Conservation (phyloP, 92 coral and sea anemone genomes). For the Paramuricea clavata region DNA sequence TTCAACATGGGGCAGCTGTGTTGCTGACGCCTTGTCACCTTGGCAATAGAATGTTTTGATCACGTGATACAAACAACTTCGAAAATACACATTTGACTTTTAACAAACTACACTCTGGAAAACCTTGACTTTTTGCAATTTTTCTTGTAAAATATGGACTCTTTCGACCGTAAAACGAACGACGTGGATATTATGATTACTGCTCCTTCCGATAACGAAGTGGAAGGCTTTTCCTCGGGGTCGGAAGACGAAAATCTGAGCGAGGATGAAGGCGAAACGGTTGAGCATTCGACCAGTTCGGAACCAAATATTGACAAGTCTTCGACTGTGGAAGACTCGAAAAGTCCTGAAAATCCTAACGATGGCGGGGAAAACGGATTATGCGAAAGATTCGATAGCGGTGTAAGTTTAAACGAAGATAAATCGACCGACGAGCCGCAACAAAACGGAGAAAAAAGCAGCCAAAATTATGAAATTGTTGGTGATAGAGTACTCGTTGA, state of each 20-base stretch:
- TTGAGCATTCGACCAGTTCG: not conserved
- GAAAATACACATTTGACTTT: not conserved
- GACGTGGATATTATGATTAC: constrained; percentile 35
- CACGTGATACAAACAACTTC: constrained; percentile 30
- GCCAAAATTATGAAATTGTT: constrained; percentile 29
- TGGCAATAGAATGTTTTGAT: constrained; percentile 47
- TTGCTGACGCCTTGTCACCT: constrained; percentile 6
- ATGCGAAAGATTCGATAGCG: constrained; percentile 18
- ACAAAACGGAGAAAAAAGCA: not conserved
- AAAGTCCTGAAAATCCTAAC: not conserved
- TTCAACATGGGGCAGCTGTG: not conserved
- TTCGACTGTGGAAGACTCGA: not conserved
- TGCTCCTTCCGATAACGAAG: constrained; percentile 46
- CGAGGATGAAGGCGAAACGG: not conserved
- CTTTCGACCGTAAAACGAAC: constrained; percentile 3
- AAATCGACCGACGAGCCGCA: constrained; percentile 9
- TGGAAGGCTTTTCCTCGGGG: not conserved
- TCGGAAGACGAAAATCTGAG: constrained; percentile 12
- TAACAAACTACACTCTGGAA: not conserved
- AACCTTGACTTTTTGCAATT: not conserved
- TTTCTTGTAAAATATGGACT: constrained; percentile 15
- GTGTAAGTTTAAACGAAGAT: constrained; percentile 29
- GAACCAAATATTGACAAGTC: not conserved
- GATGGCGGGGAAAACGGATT: not conserved
- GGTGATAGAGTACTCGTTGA: constrained; percentile 86